Conservation (phyloP, 2,113 vertebrate genomes). For the Syngnathus floridae region DNA sequence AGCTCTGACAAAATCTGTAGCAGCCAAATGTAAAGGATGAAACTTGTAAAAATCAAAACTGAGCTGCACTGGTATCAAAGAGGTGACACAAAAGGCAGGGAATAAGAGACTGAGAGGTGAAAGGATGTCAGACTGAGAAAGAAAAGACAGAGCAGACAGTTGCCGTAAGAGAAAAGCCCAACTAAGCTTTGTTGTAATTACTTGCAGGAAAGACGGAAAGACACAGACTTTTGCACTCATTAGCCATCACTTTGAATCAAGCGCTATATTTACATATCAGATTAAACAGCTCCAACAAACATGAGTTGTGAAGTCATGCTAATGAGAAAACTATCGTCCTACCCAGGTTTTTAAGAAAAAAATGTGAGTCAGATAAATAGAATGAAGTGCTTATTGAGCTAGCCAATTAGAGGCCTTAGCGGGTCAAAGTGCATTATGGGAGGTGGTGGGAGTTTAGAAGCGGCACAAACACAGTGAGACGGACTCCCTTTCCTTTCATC, state of each 20-base stretch:
- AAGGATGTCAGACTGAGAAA: slow-evolving; percentile 53
- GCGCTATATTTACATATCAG: slow-evolving; percentile 94
- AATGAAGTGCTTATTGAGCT: slow-evolving; percentile 79
- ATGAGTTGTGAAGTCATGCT: slow-evolving; percentile 76
- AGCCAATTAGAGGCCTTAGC: slow-evolving; percentile 85
- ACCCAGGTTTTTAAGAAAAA: slow-evolving; percentile 52
- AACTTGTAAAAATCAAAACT: slow-evolving; percentile 72
- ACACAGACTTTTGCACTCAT: slow-evolving; percentile 74
- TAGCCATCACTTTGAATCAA: slow-evolving; percentile 84
- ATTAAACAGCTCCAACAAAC: slow-evolving; percentile 86
- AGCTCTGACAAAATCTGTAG: slow-evolving; percentile 65
- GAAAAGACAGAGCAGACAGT: slow-evolving; percentile 30
- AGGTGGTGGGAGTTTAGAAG: slow-evolving; percentile 83
- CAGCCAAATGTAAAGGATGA: slow-evolving; percentile 78
- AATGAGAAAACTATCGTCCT: slow-evolving; percentile 84
- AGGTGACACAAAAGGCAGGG: slow-evolving; percentile 49
- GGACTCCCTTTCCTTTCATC: slow-evolving; percentile 68
- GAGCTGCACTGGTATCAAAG: slow-evolving; percentile 73
- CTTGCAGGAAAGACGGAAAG: slow-evolving; percentile 53
- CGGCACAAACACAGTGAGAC: slow-evolving; percentile 80
- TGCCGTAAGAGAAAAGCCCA: slow-evolving; percentile 46
- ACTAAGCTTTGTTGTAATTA: slow-evolving; percentile 87
- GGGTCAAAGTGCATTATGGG: slow-evolving; percentile 88
- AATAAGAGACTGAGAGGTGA: slow-evolving; percentile 39
- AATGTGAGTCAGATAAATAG: slow-evolving; percentile 75